Evolutionary conservation across 2,888 invertebrate species (phyloP).

Genomic region (Cheilosia urbana): DNA sequence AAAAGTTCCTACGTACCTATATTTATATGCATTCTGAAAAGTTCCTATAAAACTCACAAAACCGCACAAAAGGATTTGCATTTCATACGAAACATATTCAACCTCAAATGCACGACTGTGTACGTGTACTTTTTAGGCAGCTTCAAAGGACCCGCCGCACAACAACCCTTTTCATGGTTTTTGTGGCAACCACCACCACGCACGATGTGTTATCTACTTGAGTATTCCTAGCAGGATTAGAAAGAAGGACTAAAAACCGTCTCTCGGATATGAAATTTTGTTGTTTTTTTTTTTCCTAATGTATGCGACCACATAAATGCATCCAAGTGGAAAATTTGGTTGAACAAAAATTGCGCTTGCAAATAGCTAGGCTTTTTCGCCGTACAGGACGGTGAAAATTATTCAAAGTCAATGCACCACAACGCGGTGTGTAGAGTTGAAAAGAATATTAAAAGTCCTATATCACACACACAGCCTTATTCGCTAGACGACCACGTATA

Average conservation of each 20-base stretch:
- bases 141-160: constrained; percentile 37
- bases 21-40: not conserved
- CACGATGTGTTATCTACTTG: constrained; percentile 62
- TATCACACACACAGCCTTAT: constrained; percentile 8
- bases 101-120: constrained; percentile 27
- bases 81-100: constrained; percentile 43
- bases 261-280: not conserved
- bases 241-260: constrained; percentile 24
- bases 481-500: not conserved
- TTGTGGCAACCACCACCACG: constrained; percentile 36
- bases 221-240: constrained; percentile 68
- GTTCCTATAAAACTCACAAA: constrained; percentile 30
- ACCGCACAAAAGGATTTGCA: constrained; percentile 40
- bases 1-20: not conserved
- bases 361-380: constrained; percentile 62
- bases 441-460: constrained; percentile 53
- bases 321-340: constrained; percentile 69
- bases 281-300: constrained; percentile 3
- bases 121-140: constrained; percentile 43
- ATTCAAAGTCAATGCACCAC: constrained; percentile 56
- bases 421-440: not conserved
- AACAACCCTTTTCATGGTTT: constrained; percentile 52
- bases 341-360: constrained; percentile 51
- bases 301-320: constrained; percentile 60
- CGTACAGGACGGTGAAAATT: not conserved